These are phyloP conservation scores for Bubo blakistoni DNA, from an alignment of 2,113 vertebrate genomes.

Conservation along the genomic window DNA sequence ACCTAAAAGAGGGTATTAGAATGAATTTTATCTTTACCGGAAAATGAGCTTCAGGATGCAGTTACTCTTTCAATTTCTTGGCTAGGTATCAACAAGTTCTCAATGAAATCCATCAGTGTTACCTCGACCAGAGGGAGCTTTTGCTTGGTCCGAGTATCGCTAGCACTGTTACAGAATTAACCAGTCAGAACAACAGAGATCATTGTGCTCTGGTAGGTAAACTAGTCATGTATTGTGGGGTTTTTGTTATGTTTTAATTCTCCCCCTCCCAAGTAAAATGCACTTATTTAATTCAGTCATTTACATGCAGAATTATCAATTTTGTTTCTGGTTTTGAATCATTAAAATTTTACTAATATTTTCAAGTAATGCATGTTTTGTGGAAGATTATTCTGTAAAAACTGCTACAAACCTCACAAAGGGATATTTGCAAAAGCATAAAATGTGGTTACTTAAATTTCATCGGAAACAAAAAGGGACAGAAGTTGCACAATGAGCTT, in stretches of 20 bases:
- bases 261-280: background rate
- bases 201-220: slow-evolving; percentile 92
- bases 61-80: background rate
- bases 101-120: slow-evolving; percentile 93
- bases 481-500: background rate
- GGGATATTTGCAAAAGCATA: background rate
- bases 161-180: slow-evolving; percentile 92
- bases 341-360: background rate
- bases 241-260: background rate
- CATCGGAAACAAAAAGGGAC: background rate
- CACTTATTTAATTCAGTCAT: background rate
- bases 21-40: background rate
- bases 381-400: background rate
- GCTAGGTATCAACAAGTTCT: slow-evolving; percentile 92
- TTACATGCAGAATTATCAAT: background rate
- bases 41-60: background rate
- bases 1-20: background rate
- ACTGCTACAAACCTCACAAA: background rate
- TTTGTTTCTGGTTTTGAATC: background rate
- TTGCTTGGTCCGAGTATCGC: slow-evolving; percentile 90
- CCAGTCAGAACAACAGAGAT: slow-evolving; percentile 92
- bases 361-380: background rate
- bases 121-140: slow-evolving; percentile 91
- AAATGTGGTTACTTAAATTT: background rate
- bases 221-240: background rate